Evolutionary conservation across 2,113 vertebrate species (phyloP).

Genomic region (Diglossa brunneiventris): DNA sequence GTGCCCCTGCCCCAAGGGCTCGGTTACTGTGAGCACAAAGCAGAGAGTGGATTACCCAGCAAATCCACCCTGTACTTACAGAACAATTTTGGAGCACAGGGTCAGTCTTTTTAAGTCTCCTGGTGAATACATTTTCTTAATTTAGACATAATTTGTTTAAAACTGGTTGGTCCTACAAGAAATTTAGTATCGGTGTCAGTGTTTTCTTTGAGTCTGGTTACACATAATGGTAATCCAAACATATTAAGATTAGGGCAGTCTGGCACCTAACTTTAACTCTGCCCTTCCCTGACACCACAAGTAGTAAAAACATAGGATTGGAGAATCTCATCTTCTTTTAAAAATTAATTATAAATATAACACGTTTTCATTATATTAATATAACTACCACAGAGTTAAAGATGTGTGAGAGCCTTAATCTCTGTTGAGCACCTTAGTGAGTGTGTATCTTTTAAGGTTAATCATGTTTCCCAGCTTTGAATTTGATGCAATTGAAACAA

Average conservation of each 20-base stretch:
- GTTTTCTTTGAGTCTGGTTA: conserved; percentile 49
- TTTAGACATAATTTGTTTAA: conserved; percentile 2
- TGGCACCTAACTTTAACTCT: conserved; percentile 23
- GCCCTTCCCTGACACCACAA: background rate
- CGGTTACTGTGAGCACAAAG: background rate
- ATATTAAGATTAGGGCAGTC: background rate
- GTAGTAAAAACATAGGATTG: background rate
- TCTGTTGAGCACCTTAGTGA: background rate
- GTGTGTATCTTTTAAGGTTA: background rate
- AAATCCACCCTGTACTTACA: background rate
- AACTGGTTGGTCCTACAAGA: background rate
- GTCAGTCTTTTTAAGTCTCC: background rate
- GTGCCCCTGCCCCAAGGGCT: background rate
- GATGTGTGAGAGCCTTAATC: background rate
- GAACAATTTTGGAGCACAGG: background rate
- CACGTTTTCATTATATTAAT: background rate
- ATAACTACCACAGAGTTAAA: background rate
- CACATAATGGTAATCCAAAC: conserved; percentile 25
- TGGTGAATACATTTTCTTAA: background rate
- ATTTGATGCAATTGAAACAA: conserved; percentile 19
- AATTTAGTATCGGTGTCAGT: background rate
- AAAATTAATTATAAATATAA: conserved; percentile 24
- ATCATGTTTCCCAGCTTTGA: background rate
- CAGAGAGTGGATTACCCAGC: background rate
- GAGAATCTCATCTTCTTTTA: background rate